phyloP scores from a whole-genome alignment of 2,113 vertebrate genomes.

The Herpetotheres cachinnans region DNA sequence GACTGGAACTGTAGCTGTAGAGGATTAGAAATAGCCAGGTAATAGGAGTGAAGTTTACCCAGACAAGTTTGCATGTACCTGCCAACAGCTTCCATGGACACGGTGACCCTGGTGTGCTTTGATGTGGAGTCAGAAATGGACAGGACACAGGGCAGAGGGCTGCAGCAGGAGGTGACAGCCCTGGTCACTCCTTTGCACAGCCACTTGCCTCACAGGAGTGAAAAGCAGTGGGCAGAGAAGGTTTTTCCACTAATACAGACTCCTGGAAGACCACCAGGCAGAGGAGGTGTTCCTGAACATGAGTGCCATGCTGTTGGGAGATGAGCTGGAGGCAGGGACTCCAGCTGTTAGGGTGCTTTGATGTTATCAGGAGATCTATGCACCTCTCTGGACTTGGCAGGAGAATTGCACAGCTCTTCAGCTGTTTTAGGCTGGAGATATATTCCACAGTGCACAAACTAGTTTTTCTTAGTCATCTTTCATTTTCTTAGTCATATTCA shows the following conservation, averaged over 20 bases:
- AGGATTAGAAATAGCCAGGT: background rate
- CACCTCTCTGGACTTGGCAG: background rate
- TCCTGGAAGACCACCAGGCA: background rate
- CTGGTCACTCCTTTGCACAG: background rate
- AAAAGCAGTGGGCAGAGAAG: background rate
- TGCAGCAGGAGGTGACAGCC: background rate
- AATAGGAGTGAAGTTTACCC: background rate
- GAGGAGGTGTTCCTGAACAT: background rate
- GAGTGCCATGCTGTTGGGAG: background rate
- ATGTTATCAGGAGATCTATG: background rate
- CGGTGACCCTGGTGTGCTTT: background rate
- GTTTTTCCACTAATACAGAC: background rate
- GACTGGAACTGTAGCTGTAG: background rate
- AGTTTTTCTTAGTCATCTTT: conserved; percentile 46
- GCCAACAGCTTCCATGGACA: background rate
- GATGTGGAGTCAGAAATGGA: background rate
- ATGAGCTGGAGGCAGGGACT: background rate
- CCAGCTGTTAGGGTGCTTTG: background rate
- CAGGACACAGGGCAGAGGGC: background rate
- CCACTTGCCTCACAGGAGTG: background rate
- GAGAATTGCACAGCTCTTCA: background rate
- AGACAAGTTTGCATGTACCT: background rate
- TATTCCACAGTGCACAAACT: background rate
- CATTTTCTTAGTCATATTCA: conserved; percentile 31
- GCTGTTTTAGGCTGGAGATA: background rate